phyloP scores from a whole-genome alignment of 2,797 vertebrate species.

The Micrastur ruficollis region DNA sequence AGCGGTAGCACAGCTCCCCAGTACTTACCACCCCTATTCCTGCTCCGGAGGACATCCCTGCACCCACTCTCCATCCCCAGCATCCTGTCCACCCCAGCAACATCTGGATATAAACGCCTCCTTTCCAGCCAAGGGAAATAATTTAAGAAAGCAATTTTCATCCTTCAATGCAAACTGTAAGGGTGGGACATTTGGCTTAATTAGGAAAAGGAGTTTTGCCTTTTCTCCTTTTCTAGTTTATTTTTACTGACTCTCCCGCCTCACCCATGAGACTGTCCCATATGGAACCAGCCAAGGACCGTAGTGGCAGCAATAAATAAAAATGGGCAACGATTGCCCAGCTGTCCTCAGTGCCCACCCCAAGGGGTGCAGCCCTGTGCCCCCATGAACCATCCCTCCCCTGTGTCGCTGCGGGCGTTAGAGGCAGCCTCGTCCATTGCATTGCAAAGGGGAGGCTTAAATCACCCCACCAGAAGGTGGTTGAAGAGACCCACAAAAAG shows the following conservation, averaged over 20 bases:
- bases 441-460: background rate
- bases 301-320: conserved; percentile 49
- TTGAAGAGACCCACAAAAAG: background rate
- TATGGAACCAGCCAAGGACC: background rate
- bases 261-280: background rate
- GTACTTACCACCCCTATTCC: background rate
- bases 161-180: background rate
- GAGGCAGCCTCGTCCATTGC: background rate
- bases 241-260: background rate
- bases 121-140: background rate
- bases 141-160: background rate
- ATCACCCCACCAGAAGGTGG: background rate
- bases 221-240: background rate
- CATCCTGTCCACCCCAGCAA: background rate
- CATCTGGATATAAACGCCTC: background rate
- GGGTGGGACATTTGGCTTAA: background rate
- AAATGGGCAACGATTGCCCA: conserved; percentile 39
- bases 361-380: background rate
- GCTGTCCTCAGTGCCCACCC: background rate
- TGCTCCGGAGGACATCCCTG: background rate
- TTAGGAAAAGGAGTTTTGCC: background rate
- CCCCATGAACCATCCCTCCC: conserved; percentile 50
- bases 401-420: background rate
- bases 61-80: background rate
- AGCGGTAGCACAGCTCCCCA: background rate